phyloP scores from a whole-genome alignment of 1,140 invertebrate species.

The Zaprionus inermis region DNA sequence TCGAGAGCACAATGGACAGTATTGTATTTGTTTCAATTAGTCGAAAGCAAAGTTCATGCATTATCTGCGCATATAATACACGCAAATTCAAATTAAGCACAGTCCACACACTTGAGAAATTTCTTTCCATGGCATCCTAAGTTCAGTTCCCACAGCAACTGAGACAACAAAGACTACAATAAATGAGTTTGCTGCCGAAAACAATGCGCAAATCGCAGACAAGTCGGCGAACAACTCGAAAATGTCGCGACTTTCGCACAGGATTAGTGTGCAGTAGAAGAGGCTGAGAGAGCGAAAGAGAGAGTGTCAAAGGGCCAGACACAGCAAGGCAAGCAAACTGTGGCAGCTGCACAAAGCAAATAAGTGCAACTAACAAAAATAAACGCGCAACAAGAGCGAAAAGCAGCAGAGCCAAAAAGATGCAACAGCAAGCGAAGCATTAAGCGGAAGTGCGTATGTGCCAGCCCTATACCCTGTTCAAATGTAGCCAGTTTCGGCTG shows the following conservation, averaged over 20 bases:
- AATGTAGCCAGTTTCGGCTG: neutral
- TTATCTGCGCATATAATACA: slow-evolving; percentile 46
- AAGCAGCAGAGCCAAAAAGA: neutral
- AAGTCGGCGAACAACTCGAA: slow-evolving; percentile 44
- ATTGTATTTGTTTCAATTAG: slow-evolving; percentile 43
- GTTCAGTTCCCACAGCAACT: neutral
- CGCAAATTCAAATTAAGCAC: slow-evolving; percentile 73
- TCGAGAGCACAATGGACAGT: slow-evolving; percentile 12
- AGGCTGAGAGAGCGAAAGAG: neutral
- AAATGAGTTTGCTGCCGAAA: slow-evolving; percentile 35
- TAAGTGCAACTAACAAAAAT: slow-evolving; percentile 71
- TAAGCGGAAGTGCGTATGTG: neutral
- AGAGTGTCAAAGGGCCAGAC: slow-evolving; percentile 20
- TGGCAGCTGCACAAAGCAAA: slow-evolving; percentile 73
- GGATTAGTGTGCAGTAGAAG: slow-evolving; percentile 54
- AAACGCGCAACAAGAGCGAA: slow-evolving; percentile 50
- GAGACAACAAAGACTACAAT: slow-evolving; percentile 23
- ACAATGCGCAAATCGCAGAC: slow-evolving; percentile 71
- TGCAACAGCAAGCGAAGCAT: slow-evolving; percentile 2
- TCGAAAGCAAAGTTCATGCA: slow-evolving; percentile 23
- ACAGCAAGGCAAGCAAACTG: slow-evolving; percentile 49
- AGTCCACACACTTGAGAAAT: slow-evolving; percentile 26
- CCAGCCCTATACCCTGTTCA: neutral
- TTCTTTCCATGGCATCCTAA: neutral
- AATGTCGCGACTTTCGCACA: slow-evolving; percentile 60